Conservation (phyloP, 2,113 vertebrate species). For the Channa maculata region DNA sequence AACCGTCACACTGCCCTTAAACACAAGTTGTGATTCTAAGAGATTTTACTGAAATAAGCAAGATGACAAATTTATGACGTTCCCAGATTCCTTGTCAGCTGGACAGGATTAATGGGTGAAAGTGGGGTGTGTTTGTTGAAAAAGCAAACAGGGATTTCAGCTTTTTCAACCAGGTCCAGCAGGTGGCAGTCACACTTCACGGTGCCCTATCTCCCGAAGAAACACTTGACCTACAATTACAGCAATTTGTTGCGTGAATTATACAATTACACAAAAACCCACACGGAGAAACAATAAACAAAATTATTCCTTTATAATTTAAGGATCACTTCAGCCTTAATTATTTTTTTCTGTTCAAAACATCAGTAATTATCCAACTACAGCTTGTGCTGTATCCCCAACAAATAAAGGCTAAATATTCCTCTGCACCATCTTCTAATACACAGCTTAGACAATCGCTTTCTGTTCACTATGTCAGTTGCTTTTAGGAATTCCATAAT, state of each 20-base stretch:
- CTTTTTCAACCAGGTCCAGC: constrained; percentile 18
- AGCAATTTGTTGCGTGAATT: not conserved
- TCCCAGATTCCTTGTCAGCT: constrained; percentile 13
- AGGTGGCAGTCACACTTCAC: constrained; percentile 59
- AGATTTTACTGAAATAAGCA: constrained; percentile 15
- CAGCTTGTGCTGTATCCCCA: no score
- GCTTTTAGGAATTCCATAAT: no score
- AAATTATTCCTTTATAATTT: no score
- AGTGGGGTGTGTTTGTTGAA: constrained; percentile 4
- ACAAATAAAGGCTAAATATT: no score
- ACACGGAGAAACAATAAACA: no score
- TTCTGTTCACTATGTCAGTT: no score
- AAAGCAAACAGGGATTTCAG: constrained; percentile 2
- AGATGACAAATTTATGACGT: constrained; percentile 22
- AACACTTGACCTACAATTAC: constrained; percentile 23
- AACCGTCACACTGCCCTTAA: constrained; percentile 10
- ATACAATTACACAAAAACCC: no score
- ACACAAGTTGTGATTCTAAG: constrained; percentile 12
- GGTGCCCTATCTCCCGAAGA: not conserved
- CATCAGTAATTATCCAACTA: no score
- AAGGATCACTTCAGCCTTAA: no score
- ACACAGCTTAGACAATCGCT: no score
- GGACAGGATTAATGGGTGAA: not conserved
- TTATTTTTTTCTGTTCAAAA: no score
- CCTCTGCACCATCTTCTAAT: no score